Evolutionary conservation across 2,797 vertebrate species (phyloP).

Genomic region (Ctenopoma multispine): DNA sequence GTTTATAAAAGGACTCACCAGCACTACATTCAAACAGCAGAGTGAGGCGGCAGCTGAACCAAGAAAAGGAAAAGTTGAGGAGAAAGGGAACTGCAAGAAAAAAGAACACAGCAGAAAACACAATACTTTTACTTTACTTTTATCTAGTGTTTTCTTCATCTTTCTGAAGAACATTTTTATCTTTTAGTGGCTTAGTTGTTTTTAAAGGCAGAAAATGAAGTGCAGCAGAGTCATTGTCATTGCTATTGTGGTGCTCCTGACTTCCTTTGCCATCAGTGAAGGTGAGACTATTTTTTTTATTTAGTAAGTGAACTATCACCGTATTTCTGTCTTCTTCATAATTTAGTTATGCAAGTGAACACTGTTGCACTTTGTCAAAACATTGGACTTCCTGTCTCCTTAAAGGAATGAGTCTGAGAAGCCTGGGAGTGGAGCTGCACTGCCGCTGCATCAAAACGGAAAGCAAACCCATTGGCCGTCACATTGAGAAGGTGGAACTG

Average conservation of each 20-base stretch:
- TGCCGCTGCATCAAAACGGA: constrained; percentile 80
- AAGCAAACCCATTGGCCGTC: constrained; percentile 66
- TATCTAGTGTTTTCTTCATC: not conserved
- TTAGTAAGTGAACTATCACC: not conserved
- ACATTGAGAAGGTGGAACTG: constrained; percentile 74
- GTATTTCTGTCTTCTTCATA: not conserved
- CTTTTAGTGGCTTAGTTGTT: constrained; percentile 10
- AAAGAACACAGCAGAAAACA: constrained; percentile 1
- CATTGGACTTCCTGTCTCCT: constrained; percentile 24
- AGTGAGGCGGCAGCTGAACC: constrained; percentile 19
- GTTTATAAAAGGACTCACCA: constrained; percentile 62
- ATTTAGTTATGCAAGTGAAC: not conserved
- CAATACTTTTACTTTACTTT: not conserved
- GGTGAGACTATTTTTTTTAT: constrained; percentile 55
- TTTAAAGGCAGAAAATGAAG: constrained; percentile 51
- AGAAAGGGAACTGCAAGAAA: constrained; percentile 20
- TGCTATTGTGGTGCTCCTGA: constrained; percentile 56
- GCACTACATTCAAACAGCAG: constrained; percentile 60
- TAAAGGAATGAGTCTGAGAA: constrained; percentile 69
- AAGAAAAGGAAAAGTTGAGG: constrained; percentile 21
- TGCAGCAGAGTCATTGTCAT: constrained; percentile 57
- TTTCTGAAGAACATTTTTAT: constrained; percentile 24
- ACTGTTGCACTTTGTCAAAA: constrained; percentile 45
- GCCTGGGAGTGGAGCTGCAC: constrained; percentile 73
- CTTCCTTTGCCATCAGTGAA: constrained; percentile 59